Evolutionary conservation across 2,113 vertebrate genomes (phyloP), one percentile per base, ranked within the genome.

Genomic region (Alosa alosa): DNA sequence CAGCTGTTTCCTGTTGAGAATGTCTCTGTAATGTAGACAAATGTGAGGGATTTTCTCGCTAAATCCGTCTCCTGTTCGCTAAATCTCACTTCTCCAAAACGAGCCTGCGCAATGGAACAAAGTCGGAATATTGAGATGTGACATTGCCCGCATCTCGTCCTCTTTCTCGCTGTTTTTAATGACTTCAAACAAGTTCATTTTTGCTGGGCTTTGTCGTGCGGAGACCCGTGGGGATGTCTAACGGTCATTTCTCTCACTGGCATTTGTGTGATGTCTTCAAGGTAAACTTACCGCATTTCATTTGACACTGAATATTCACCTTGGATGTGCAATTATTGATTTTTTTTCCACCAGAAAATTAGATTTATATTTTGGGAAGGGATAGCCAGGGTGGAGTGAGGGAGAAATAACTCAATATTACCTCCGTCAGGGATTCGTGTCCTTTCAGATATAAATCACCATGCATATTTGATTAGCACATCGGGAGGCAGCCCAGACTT

Each of bases 1-100:
- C 98, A 99, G 98, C 97, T 99, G 98, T 98, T 99, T 99, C 97
- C 98, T 99, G 97, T 99, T 97, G 97, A 97, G 97, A 97, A 97
- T 97, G 97, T 97, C 97, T 97, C 96, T 97, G 97, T 99, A 97
- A 97, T 99, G 97, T 97, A 98, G 98, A 98, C 98, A 98, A 98
- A 99, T 99, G 98, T 98, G 97, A 99, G 97, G 98, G 98, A 95
- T 96, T 95, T 99, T 99, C 98, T 99, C 96, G 97, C 96, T 98
- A 98, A 99, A 99, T 98, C 98, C 97, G 97, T 97, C 97, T 99
- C 96, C 97, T 97, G 97, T 97, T 97, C 97, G 96, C 97, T 97
- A 97, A 98, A 98, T 97, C 97, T 97, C 97, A 97, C 97, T 98
- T 97, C 97, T 94, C 97, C 97, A 96, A 97, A 97, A 97, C 96